phyloP scores from a whole-genome alignment of 2,113 vertebrate genomes.

The Daubentonia madagascariensis region DNA sequence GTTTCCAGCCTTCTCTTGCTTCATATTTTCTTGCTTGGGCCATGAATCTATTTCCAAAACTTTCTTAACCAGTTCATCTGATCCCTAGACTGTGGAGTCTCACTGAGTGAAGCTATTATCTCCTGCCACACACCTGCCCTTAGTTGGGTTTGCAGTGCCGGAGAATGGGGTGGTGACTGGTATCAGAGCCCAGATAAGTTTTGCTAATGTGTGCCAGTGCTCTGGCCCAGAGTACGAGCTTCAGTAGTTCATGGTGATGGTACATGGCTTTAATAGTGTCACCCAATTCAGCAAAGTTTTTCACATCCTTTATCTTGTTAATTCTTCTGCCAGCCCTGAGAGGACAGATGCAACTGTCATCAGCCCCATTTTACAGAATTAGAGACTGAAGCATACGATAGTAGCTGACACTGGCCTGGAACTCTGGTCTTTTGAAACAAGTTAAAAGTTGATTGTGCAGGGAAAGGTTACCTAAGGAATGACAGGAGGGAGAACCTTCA shows the following conservation, averaged over 20 bases:
- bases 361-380: neutral
- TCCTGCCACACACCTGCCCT: neutral
- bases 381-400: neutral
- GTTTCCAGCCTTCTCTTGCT: neutral
- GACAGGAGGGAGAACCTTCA: neutral
- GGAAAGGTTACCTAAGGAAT: neutral
- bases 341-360: neutral
- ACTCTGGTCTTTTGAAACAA: neutral
- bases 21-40: neutral
- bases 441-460: neutral
- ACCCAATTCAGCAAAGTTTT: neutral
- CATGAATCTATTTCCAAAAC: neutral
- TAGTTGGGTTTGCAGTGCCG: neutral
- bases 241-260: neutral
- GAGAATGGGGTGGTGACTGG: neutral
- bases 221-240: neutral
- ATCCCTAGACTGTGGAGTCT: neutral
- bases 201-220: neutral
- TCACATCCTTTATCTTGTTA: neutral
- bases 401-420: neutral
- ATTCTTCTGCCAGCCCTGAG: neutral
- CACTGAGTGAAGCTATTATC: neutral
- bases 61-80: conserved; percentile 4
- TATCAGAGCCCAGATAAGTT: neutral
- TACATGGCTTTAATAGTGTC: neutral